Base-by-base conservation (phyloP, 2,888 invertebrate genomes). In the Dasysyrphus tricinctus region DNA sequence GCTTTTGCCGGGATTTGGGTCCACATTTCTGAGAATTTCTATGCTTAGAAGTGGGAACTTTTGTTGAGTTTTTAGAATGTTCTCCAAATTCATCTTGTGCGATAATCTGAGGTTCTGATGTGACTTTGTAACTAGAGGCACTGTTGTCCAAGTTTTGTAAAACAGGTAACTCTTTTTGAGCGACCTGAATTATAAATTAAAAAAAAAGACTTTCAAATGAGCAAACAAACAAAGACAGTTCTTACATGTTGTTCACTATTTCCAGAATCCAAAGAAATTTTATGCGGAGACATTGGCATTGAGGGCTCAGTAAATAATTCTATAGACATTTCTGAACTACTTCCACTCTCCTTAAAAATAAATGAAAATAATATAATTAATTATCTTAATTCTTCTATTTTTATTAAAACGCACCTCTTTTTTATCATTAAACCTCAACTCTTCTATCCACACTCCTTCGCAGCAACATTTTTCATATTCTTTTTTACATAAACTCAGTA, bases 391-490 rank as follows among this genome's bases (percentile, higher is more conserved):
- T 54, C 8, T 8, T n/a, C 29, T 0, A 6, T 14, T 32, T n/a
- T 8, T 32, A 4, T 54, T 54, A 29, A 29, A 2, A 2, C 1
- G 39, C 76, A 80, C 80, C 44, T 56, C 24, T 14, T 5, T 24
- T 34, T 65, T 19, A 11, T 72, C 11, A 3, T 5, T 74, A 1
- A 85, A 78, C 12, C 78, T 54, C 3, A 85, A 42, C 37, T 47
- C 78, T 2, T 85, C 63, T 1, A 12, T 57, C 86, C 86, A 86
- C 16, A 51, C 11, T 1, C 65, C 70, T 39, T 65, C 14, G 14
- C n/a, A 9, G 14, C 82, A 79, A 51, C 82, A 82, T 5, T 57
- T 82, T 9, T 24, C 3, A 47, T 72, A 75, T 44, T 57, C 42
- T 16, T 72, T 51, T 59, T 47, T 69, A 39, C 82, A 82, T 34